Evolutionary conservation across 2,888 invertebrate species (phyloP).

Genomic region (Dicyrtoma fusca): DNA sequence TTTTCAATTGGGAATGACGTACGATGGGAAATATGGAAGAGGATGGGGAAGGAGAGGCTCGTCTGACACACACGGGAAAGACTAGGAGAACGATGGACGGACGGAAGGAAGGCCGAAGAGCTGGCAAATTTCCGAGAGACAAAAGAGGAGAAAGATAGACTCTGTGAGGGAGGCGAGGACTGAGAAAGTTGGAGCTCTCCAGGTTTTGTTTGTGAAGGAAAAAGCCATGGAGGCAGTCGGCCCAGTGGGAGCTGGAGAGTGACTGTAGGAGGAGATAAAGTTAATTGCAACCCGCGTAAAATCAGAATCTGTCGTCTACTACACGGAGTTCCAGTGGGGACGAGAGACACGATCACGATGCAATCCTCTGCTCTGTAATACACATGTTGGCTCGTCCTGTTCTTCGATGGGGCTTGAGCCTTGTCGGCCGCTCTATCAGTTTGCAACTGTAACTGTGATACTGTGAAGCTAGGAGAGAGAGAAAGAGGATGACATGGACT

Average conservation of each 20-base stretch:
- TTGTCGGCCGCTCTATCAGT: too few relatives aligned
- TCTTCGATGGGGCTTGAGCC: too few relatives aligned
- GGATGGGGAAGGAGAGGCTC: background rate
- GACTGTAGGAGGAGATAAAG: conserved; percentile 1
- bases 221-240: background rate
- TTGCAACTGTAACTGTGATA: too few relatives aligned
- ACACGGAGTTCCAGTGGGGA: too few relatives aligned
- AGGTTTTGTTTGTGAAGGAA: background rate
- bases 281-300: conserved; percentile 19
- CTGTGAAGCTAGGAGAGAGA: too few relatives aligned
- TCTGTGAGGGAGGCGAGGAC: background rate
- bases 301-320: background rate
- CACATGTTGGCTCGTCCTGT: too few relatives aligned
- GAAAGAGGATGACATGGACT: conserved; percentile 37
- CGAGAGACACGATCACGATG: too few relatives aligned
- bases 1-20: too few relatives aligned
- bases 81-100: background rate
- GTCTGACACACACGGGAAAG: too few relatives aligned
- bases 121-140: conserved; percentile 11
- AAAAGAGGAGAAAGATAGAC: background rate
- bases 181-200: background rate
- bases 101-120: background rate
- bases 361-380: too few relatives aligned
- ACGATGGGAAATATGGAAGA: too few relatives aligned
- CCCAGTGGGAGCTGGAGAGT: background rate